Evolutionary conservation across 2,797 vertebrate species (phyloP), one percentile per base, ranked within the genome.

Genomic region (Oreochromis mossambicus): DNA sequence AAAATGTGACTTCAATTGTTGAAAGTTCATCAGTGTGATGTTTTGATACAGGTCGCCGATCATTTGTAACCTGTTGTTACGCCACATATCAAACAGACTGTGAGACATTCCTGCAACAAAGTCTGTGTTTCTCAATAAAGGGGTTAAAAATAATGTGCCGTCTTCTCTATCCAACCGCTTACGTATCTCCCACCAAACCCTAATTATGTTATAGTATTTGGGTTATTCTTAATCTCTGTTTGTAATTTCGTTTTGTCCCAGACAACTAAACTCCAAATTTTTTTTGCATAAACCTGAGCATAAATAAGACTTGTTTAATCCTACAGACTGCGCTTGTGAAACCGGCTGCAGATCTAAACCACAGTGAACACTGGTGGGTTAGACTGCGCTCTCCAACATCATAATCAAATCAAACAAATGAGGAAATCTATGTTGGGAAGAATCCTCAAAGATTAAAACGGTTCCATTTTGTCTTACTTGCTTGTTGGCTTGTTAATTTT

Each of bases 41-140:
- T 58, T 58, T 32, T 58, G 3, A 58, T 58, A 2, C 17, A 32
- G 55, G 26, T 58, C 5, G 0, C 26, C 0, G 5, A 58, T 58
- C 26, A 58, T 58, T 58, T 32, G 55, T 58, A 58, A 58, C 55
- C 26, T 58, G 26, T 58, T 10, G 5, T 32, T 58, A 58, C 8
- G 1, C 55, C 55, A 32, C 55, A 58, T 58, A 58, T 58, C 8
- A 58, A 58, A 32, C 26, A 32, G 55, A 6, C 55, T 58, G 55
- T 0, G 6, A 36, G 36, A 36, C 36, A 36, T 36, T 36, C 36
- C 36, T 36, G 36, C 36, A 36, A 36, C 9, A 36, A 36, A 10
- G 36, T 36, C 36, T 36, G 8, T 36, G 26, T 58, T 32, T 58
- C 26, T 58, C 26, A 32, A 32, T 58, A 58, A 58, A 58, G 55